Conservation (phyloP, 2,113 vertebrate genomes). For the Haplochromis vanheusdeni region DNA sequence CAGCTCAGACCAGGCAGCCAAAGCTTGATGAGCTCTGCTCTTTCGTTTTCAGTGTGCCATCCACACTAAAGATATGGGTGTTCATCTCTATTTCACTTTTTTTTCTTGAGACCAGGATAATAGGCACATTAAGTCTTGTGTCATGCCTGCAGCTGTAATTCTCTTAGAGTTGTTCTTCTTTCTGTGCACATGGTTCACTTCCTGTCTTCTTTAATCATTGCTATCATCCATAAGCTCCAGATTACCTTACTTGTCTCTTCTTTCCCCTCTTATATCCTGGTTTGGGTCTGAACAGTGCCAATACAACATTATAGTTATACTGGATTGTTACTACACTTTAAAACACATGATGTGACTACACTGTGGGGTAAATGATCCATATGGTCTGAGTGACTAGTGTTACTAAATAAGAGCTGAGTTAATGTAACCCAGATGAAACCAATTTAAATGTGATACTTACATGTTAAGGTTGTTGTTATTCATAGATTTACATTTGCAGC, state of each 20-base stretch:
- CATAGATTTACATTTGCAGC: background rate
- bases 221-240: background rate
- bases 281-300: accelerated
- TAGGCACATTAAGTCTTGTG: background rate
- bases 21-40: background rate
- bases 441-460: background rate
- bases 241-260: background rate
- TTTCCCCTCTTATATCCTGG: background rate
- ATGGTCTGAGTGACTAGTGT: background rate
- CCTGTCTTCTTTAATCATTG: background rate
- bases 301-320: background rate
- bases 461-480: background rate
- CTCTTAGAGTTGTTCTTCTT: background rate
- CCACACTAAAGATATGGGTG: background rate
- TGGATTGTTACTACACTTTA: background rate
- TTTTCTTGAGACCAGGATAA: background rate
- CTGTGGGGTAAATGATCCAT: background rate
- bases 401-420: background rate
- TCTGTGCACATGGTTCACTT: background rate
- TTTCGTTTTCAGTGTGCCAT: background rate
- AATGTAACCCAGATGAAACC: background rate
- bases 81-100: background rate
- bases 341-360: background rate
- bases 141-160: background rate
- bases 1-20: background rate